phyloP scores from a whole-genome alignment of 2,113 vertebrate species.

The Atherinomorus stipes region DNA sequence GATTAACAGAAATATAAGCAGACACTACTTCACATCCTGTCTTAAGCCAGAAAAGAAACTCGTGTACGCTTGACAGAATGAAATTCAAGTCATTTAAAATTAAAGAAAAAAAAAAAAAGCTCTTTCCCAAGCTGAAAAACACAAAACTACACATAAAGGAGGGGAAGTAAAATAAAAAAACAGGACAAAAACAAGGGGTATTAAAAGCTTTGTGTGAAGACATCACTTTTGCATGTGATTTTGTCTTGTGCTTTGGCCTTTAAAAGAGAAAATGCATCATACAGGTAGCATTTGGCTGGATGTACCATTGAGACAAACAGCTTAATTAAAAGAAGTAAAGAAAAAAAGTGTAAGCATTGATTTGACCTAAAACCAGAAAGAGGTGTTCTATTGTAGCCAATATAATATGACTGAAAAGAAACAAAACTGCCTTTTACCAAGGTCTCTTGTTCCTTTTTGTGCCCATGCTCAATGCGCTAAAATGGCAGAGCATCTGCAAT shows the following conservation, averaged over 20 bases:
- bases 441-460: slow-evolving; percentile 56
- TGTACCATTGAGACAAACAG: slow-evolving; percentile 45
- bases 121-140: slow-evolving; percentile 49
- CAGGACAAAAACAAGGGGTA: slow-evolving; percentile 38
- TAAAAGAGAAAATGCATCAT: slow-evolving; percentile 64
- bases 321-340: slow-evolving; percentile 48
- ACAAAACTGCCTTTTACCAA: slow-evolving; percentile 50
- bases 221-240: slow-evolving; percentile 69
- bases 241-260: slow-evolving; percentile 85
- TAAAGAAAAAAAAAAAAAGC: too few relatives aligned
- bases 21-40: slow-evolving; percentile 20
- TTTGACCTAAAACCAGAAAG: slow-evolving; percentile 65
- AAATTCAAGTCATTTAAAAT: slow-evolving; percentile 76
- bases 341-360: slow-evolving; percentile 36
- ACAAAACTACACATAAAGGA: slow-evolving; percentile 42
- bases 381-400: slow-evolving; percentile 55
- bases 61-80: slow-evolving; percentile 48
- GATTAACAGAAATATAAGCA: slow-evolving; percentile 15
- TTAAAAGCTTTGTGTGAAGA: slow-evolving; percentile 70
- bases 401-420: slow-evolving; percentile 62
- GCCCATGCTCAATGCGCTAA: slow-evolving; percentile 38
- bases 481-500: slow-evolving; percentile 44
- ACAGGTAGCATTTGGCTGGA: slow-evolving; percentile 60
- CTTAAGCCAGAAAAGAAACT: slow-evolving; percentile 21
- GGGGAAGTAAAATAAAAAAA: not conserved